Base-by-base conservation (phyloP, 2,113 vertebrate species). In the Ceyx margarethae region DNA sequence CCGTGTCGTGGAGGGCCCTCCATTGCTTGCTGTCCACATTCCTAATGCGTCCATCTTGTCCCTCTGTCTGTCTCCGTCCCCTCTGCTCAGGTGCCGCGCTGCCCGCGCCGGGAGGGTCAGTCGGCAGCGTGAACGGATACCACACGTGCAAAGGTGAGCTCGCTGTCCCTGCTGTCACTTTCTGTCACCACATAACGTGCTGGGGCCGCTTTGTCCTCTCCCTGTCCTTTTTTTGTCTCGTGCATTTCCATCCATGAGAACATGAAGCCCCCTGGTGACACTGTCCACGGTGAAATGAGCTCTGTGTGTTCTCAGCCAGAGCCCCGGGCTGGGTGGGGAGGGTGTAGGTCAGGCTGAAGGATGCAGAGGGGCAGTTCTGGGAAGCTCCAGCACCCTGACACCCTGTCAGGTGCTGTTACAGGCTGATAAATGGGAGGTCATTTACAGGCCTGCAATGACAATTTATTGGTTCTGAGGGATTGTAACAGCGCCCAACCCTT, bases 121-220 rank as follows among this genome's bases (percentile, higher is more conserved):
- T 95, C 86, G 98, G 98, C 98, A 99, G 99, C 95, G 96, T 99
- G 96, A 99, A 99, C 81, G 99, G 99, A 96, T 99, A 99, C 98
- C 99, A 99, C 98, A 99, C 99, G n/a, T 99, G 99, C 96, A 99
- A 99, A 99, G 99, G 99, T 99, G 98, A 99, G 98, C 91, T 85
- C 9, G 6, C 87, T 77, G 89, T 37, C 37, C 37, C 37, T 37
- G 37, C 37, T 37, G 10, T 37, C 37, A 37, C 37, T 37, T 37
- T 37, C 37, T 37, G 37, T 75, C 89, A 76, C 80, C 28, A 1
- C 46, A 6, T 57, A 50, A 28, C 46, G n/a, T 54, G 57, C 92
- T 81, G 68, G 25, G 64, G 50, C 65, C 20, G 1, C 81, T 16
- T 37, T 56, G 15, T 22, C 37, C 1, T 74, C 72, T 92, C 78